Evolutionary conservation across 2,888 invertebrate genomes (phyloP).

Genomic region (Diachrysia chrysitis): DNA sequence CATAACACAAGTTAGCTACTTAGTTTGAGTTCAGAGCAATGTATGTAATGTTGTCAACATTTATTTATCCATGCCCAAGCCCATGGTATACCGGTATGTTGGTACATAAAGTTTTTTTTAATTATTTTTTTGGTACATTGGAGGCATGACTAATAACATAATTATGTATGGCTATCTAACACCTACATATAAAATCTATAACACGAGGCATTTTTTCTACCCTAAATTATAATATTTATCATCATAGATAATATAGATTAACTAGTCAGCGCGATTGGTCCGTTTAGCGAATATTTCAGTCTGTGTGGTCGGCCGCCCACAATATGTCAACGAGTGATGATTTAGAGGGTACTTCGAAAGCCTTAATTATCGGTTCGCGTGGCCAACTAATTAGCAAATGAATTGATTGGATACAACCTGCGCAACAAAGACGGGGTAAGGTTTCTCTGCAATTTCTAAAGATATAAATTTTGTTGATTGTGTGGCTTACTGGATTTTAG

Average conservation of each 20-base stretch:
- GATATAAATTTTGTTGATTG: constrained; percentile 37
- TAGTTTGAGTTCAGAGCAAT: too few relatives aligned
- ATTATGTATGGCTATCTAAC: background rate
- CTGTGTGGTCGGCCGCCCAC: constrained; percentile 59
- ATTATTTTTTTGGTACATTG: too few relatives aligned
- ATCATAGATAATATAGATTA: constrained; percentile 40
- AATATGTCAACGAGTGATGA: constrained; percentile 49
- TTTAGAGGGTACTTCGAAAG: constrained; percentile 50
- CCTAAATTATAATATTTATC: constrained; percentile 33
- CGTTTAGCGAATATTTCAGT: constrained; percentile 31
- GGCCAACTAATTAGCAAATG: constrained; percentile 52
- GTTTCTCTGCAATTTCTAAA: constrained; percentile 54
- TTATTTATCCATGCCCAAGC: too few relatives aligned
- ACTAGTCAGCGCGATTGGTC: constrained; percentile 32
- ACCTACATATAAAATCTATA: background rate
- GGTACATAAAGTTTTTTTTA: too few relatives aligned
- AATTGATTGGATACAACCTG: constrained; percentile 50
- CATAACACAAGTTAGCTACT: too few relatives aligned
- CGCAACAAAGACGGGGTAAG: constrained; percentile 31
- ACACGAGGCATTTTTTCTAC: constrained; percentile 5
- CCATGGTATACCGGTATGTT: too few relatives aligned
- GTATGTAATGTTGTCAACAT: too few relatives aligned
- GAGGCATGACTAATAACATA: too few relatives aligned
- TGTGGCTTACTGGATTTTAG: constrained; percentile 4
- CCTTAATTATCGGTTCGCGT: constrained; percentile 58